These are phyloP conservation scores for Dyspetes luteomarginatus DNA, from an alignment of 2,888 invertebrate species.

Conservation along the genomic window DNA sequence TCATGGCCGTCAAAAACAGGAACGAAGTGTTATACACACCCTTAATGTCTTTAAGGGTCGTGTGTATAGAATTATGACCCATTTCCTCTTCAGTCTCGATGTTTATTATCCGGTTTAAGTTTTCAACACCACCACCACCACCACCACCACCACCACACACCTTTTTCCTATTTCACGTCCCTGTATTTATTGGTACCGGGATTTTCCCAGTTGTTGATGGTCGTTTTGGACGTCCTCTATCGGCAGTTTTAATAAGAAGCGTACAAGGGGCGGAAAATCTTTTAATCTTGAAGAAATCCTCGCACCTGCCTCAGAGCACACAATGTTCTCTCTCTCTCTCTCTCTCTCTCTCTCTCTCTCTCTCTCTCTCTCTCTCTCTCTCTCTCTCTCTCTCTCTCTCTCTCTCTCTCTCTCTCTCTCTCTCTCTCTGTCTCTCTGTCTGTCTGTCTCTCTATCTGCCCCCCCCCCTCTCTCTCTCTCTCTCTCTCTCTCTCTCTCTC, in stretches of 20 bases:
- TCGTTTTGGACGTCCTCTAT: background rate
- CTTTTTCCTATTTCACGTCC: background rate
- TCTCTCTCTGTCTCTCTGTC: too few relatives aligned
- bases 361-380: too few relatives aligned
- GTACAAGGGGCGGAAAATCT: constrained; percentile 10
- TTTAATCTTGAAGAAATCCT: constrained; percentile 10
- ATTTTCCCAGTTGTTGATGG: constrained; percentile 31
- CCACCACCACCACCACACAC: too few relatives aligned
- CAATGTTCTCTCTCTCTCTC: constrained; percentile 12
- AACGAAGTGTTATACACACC: background rate
- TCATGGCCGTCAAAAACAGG: background rate
- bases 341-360: too few relatives aligned
- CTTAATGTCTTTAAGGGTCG: too few relatives aligned
- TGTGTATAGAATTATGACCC: constrained; percentile 28
- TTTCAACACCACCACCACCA: constrained; percentile 29
- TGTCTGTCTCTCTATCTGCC: too few relatives aligned
- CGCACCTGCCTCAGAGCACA: constrained; percentile 45
- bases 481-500: too few relatives aligned
- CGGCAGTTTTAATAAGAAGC: background rate
- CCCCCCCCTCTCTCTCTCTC: too few relatives aligned
- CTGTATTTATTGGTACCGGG: background rate
- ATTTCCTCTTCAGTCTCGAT: background rate
- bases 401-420: too few relatives aligned
- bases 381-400: too few relatives aligned
- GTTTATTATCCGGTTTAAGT: constrained; percentile 47